Percentiles rank a stretch among this genome's conserved stretches.
phyloP scores from a whole-genome alignment of 2,888 invertebrate genomes.

The Pseudoips prasinana region DNA sequence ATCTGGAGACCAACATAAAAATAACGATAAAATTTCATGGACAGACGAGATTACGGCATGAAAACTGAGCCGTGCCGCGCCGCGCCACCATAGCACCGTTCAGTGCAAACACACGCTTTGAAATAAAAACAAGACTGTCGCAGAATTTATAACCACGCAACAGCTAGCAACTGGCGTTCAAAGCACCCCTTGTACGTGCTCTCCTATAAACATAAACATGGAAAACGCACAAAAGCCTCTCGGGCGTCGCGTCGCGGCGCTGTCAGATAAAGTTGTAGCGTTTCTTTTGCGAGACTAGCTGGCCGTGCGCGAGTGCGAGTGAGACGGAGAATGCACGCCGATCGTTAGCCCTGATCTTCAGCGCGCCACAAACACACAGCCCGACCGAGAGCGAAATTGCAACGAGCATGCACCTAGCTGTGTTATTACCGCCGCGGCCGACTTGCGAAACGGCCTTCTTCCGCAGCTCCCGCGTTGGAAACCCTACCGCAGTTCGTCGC shows the following conservation, averaged over 20 bases:
- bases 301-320: slow-evolving; percentile 48
- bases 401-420: slow-evolving; percentile 81
- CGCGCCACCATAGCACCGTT: slow-evolving; percentile 32
- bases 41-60: slow-evolving; percentile 32
- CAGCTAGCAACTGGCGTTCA: slow-evolving; percentile 66
- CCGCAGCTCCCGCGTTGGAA: slow-evolving; percentile 34
- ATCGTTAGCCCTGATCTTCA: slow-evolving; percentile 83
- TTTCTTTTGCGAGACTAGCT: slow-evolving; percentile 73
- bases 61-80: slow-evolving; percentile 31
- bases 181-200: slow-evolving; percentile 77
- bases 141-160: slow-evolving; percentile 59
- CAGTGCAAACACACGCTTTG: slow-evolving; percentile 49
- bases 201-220: slow-evolving; percentile 80
- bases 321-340: slow-evolving; percentile 63
- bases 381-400: slow-evolving; percentile 83
- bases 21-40: slow-evolving; percentile 28
- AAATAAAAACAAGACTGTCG: slow-evolving; percentile 66
- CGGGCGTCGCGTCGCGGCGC: slow-evolving; percentile 72
- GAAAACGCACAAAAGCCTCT: slow-evolving; percentile 81
- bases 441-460: slow-evolving; percentile 66
- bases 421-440: slow-evolving; percentile 69
- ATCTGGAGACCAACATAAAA: too few relatives aligned
- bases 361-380: slow-evolving; percentile 81
- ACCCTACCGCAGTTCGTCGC: slow-evolving; percentile 40
- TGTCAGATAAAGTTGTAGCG: slow-evolving; percentile 80